A percentile compares a stretch with the other conserved stretches of the same genome.
Evolutionary conservation across 2,113 vertebrate species (phyloP).

Genomic region (Delphinapterus leucas): DNA sequence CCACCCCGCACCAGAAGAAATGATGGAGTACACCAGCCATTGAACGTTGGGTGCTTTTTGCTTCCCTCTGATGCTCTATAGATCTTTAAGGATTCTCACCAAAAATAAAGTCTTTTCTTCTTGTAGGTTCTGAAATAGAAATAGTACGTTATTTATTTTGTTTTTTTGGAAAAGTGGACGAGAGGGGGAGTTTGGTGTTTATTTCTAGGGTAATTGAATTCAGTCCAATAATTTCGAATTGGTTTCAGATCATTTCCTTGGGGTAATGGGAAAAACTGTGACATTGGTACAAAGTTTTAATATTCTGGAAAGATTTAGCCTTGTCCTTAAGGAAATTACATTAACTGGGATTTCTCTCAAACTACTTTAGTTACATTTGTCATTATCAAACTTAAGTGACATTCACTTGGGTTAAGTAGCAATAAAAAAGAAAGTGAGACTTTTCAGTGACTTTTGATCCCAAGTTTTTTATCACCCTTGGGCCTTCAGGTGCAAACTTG

Average conservation of each 20-base stretch:
- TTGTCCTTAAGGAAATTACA: constrained; percentile 42
- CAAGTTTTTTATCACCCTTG: constrained; percentile 19
- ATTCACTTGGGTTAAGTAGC: constrained; percentile 62
- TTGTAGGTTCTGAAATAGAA: not conserved
- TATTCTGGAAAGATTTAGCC: not conserved
- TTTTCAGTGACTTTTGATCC: constrained; percentile 59
- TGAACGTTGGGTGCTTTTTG: not conserved
- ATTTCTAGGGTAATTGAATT: constrained; percentile 18
- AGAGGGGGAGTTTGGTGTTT: constrained; percentile 44
- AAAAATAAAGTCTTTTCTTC: not conserved
- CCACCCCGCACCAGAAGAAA: not conserved
- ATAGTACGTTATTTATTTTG: not conserved
- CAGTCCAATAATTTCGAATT: constrained; percentile 38
- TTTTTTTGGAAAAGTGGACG: not conserved
- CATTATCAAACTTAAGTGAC: constrained; percentile 48
- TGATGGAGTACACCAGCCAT: not conserved
- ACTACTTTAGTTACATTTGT: constrained; percentile 44
- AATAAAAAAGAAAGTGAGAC: constrained; percentile 38
- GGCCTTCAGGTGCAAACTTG: constrained; percentile 47
- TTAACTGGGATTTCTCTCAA: constrained; percentile 40
- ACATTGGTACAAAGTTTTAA: not conserved
- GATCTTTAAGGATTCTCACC: not conserved
- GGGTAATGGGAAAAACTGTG: not conserved
- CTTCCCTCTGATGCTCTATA: not conserved
- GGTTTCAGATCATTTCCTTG: constrained; percentile 35